These are phyloP conservation scores for Trichopria drosophilae DNA, from an alignment of 2,888 invertebrate genomes.

Conservation along the genomic window DNA sequence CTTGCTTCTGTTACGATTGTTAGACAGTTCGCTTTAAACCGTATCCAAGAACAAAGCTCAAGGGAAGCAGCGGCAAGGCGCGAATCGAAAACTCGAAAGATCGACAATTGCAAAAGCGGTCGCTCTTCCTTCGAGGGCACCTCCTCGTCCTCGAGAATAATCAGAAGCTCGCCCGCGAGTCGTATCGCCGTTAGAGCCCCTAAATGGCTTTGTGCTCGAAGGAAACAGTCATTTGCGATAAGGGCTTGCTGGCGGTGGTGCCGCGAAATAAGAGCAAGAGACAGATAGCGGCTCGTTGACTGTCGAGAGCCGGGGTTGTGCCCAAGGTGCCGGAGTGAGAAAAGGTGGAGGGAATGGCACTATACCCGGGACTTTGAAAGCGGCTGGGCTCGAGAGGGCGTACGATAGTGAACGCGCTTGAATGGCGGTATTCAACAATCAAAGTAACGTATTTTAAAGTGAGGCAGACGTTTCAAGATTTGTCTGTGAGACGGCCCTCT, in stretches of 20 bases:
- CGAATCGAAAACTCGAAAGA: no score
- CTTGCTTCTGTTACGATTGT: no score
- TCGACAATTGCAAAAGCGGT: no score
- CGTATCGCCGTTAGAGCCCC: conserved; percentile 48
- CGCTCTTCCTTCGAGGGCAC: no score
- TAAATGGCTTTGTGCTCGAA: conserved; percentile 53
- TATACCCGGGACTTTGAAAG: conserved; percentile 10
- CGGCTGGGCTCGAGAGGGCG: conserved; percentile 33
- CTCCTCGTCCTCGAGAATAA: no score
- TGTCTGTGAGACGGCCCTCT: conserved; percentile 34
- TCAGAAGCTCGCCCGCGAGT: conserved; percentile 39
- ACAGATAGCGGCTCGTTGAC: conserved; percentile 9
- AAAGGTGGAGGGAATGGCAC: no score
- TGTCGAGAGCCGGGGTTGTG: no score
- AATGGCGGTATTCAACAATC: conserved; percentile 49
- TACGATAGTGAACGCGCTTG: conserved; percentile 41
- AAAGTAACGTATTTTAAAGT: conserved; percentile 52
- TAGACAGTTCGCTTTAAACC: no score
- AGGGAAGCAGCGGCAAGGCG: no score
- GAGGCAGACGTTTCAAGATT: conserved; percentile 44
- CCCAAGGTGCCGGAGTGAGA: no score
- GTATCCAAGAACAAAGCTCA: no score
- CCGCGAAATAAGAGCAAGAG: conserved; percentile 26
- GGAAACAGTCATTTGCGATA: conserved; percentile 57
- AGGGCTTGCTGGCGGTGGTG: conserved; percentile 47